Percentiles rank a stretch among this genome's conserved stretches.
phyloP scores from a whole-genome alignment of 1,140 invertebrate species.

The Oedothorax gibbosus region DNA sequence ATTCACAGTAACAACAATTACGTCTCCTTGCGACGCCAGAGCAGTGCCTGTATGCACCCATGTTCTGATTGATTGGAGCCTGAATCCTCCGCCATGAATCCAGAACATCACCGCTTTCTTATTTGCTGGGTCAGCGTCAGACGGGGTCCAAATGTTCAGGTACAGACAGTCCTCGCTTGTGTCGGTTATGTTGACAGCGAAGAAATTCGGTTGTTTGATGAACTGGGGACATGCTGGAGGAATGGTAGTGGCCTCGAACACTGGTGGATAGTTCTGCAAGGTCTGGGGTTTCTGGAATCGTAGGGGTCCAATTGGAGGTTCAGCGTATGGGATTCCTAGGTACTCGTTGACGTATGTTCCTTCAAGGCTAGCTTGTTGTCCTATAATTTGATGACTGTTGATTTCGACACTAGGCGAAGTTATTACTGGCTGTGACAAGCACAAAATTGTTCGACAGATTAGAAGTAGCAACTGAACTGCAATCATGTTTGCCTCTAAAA shows the following conservation, averaged over 20 bases:
- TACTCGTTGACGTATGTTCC: constrained; percentile 78
- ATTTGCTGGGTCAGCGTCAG: background rate
- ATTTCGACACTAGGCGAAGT: background rate
- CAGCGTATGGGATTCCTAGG: constrained; percentile 89
- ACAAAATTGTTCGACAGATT: too few relatives aligned
- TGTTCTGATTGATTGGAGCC: too few relatives aligned
- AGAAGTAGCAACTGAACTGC: too few relatives aligned
- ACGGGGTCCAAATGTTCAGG: constrained; percentile 47
- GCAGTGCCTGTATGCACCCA: constrained; percentile 84
- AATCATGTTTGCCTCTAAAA: too few relatives aligned
- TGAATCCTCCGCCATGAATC: constrained; percentile 63
- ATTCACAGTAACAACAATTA: constrained; percentile 95
- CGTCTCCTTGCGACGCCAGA: constrained; percentile 88
- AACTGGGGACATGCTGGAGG: constrained; percentile 8
- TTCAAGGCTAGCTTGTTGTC: background rate
- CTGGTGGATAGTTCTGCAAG: constrained; percentile 12
- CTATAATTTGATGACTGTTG: background rate
- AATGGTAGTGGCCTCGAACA: constrained; percentile 3
- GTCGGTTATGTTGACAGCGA: background rate
- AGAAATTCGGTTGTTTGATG: background rate
- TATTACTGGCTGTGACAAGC: too few relatives aligned
- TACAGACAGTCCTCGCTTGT: constrained; percentile 50
- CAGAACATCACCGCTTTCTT: constrained; percentile 7
- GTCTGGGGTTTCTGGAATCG: constrained; percentile 73
- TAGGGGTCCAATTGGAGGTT: constrained; percentile 86